phyloP scores from a whole-genome alignment of 1,140 invertebrate genomes.

The Pseudomyrmex pallidus region DNA sequence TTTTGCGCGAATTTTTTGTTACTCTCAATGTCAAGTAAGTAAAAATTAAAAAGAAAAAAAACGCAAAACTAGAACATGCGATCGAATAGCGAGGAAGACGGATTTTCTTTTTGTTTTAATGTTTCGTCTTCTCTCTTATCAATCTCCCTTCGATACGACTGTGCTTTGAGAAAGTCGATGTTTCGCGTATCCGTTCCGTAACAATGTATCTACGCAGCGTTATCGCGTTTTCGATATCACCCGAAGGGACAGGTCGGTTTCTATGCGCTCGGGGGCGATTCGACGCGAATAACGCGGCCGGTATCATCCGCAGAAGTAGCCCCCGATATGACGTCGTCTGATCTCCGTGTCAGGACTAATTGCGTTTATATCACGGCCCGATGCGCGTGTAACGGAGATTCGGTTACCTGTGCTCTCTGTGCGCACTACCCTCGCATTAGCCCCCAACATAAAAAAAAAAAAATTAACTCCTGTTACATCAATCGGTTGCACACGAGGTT shows the following conservation, averaged over 20 bases:
- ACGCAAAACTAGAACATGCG: not conserved
- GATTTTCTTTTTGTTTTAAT: not conserved
- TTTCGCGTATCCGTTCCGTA: conserved; percentile 17
- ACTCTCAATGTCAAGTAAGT: too few relatives aligned
- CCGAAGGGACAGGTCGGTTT: conserved; percentile 69
- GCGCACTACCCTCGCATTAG: not conserved
- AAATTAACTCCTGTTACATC: too few relatives aligned
- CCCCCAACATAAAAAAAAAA: too few relatives aligned
- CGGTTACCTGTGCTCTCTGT: conserved; percentile 18
- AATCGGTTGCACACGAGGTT: too few relatives aligned
- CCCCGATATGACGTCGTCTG: conserved; percentile 52
- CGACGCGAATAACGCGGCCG: conserved; percentile 66
- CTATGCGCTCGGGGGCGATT: conserved; percentile 61
- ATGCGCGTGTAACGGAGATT: conserved; percentile 43
- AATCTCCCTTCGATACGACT: not conserved
- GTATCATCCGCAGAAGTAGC: conserved; percentile 66
- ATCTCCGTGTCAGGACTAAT: conserved; percentile 58
- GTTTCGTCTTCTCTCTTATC: not conserved
- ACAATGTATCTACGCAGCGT: conserved; percentile 36
- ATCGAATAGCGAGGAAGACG: not conserved
- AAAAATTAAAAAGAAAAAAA: too few relatives aligned
- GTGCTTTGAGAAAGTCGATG: conserved; percentile 56
- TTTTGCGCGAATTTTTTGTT: not conserved
- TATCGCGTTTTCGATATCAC: conserved; percentile 64
- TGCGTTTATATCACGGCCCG: conserved; percentile 54